Evolutionary conservation across 2,113 vertebrate species (phyloP).

Genomic region (Callithrix jacchus): DNA sequence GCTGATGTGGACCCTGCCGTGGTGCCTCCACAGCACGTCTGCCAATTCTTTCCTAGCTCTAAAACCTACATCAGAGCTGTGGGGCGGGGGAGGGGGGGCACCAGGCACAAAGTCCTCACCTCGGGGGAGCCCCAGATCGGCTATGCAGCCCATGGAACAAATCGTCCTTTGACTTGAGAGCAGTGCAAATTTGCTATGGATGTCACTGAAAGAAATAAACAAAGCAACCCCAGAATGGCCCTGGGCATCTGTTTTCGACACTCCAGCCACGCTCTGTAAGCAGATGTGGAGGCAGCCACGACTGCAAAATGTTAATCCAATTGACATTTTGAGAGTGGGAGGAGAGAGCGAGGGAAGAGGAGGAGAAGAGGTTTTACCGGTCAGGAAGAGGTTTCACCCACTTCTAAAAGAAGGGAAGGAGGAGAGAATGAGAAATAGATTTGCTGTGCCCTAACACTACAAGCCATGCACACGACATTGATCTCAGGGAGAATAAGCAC

Average conservation of each 20-base stretch:
- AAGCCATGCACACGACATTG: fast-evolving
- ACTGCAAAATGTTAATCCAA: background rate
- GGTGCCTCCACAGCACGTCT: fast-evolving
- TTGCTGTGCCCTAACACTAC: background rate
- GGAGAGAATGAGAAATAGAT: slow-evolving; percentile 6
- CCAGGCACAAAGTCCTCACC: background rate
- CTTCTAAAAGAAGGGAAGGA: background rate
- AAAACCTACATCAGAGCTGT: fast-evolving
- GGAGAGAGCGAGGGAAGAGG: background rate
- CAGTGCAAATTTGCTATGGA: background rate
- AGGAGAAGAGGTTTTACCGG: background rate
- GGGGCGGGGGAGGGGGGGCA: background rate
- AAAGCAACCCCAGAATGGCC: background rate
- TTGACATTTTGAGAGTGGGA: background rate
- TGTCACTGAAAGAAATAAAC: background rate
- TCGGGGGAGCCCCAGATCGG: fast-evolving
- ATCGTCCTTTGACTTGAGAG: background rate
- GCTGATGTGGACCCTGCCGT: background rate
- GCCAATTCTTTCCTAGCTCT: too few species aligned
- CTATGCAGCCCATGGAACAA: background rate
- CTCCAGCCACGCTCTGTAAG: background rate
- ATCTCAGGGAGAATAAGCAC: background rate
- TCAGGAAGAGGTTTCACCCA: background rate
- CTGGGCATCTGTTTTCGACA: fast-evolving
- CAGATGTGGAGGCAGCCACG: background rate